phyloP scores from a whole-genome alignment of 2,797 vertebrate genomes.

The Mallotus villosus region DNA sequence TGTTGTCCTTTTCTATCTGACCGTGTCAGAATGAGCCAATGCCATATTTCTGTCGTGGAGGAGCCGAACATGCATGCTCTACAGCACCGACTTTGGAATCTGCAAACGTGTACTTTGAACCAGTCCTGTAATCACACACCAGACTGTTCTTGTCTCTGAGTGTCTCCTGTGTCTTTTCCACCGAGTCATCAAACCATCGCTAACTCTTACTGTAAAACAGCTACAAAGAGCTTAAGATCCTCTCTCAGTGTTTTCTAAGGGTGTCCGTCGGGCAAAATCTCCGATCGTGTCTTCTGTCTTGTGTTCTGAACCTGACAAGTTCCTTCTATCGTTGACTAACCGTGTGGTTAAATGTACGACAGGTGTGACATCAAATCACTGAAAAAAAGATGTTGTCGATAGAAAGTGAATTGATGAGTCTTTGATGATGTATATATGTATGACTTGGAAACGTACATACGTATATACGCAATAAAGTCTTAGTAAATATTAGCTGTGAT shows the following conservation, averaged over 20 bases:
- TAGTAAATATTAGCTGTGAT: slow-evolving; percentile 64
- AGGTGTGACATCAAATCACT: slow-evolving; percentile 45
- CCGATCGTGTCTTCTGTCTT: slow-evolving; percentile 55
- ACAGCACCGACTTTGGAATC: not conserved
- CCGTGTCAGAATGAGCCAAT: not conserved
- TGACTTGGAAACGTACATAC: slow-evolving; percentile 46
- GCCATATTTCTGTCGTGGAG: not conserved
- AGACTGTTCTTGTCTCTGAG: slow-evolving; percentile 33
- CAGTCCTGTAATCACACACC: slow-evolving; percentile 23
- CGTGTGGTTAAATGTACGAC: slow-evolving; percentile 52
- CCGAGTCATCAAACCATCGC: slow-evolving; percentile 30
- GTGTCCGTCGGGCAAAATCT: slow-evolving; percentile 34
- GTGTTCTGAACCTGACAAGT: slow-evolving; percentile 48
- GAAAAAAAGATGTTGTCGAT: slow-evolving; percentile 38
- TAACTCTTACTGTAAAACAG: slow-evolving; percentile 22
- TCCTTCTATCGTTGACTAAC: slow-evolving; percentile 42
- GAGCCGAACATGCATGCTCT: not conserved
- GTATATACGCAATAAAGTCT: slow-evolving; percentile 67
- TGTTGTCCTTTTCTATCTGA: not conserved
- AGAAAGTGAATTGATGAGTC: slow-evolving; percentile 44
- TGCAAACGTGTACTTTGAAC: slow-evolving; percentile 20
- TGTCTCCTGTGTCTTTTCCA: slow-evolving; percentile 42
- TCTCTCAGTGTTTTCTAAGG: not conserved
- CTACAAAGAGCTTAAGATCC: slow-evolving; percentile 17
- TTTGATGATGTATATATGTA: slow-evolving; percentile 47